Percentiles rank a stretch among this genome's conserved stretches.
Conservation (phyloP, 2,113 vertebrate species). For the Apistogramma diplotaenia region DNA sequence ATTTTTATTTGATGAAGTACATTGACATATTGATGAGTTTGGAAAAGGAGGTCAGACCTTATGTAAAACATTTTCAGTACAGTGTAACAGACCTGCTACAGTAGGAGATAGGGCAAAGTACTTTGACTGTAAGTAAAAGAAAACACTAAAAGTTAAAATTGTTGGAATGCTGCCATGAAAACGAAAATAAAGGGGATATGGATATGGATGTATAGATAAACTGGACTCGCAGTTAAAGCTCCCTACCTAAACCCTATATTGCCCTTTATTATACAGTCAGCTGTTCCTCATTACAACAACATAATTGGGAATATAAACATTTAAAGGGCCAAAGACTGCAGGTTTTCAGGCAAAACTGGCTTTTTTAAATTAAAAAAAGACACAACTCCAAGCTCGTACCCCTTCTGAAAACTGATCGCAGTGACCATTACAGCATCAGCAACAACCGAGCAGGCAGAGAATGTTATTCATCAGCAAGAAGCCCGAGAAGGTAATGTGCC, state of each 20-base stretch:
- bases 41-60: not conserved
- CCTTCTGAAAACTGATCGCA: too few relatives aligned
- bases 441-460: not conserved
- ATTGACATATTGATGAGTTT: not conserved
- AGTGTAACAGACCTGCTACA: not conserved
- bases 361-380: not conserved
- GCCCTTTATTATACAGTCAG: not conserved
- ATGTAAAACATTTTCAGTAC: not conserved
- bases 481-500: not conserved
- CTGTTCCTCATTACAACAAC: not conserved
- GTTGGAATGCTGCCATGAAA: not conserved
- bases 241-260: not conserved
- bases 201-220: not conserved
- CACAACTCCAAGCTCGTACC: not conserved
- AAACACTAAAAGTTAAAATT: not conserved
- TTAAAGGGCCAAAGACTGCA: not conserved
- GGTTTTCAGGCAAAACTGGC: not conserved
- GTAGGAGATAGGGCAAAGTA: not conserved
- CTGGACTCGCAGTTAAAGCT: not conserved
- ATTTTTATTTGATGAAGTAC: not conserved
- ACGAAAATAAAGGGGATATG: not conserved
- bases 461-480: not conserved
- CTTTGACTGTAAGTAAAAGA: not conserved
- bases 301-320: not conserved
- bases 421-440: constrained; percentile 19